Evolutionary conservation across 2,888 invertebrate genomes (phyloP).

Genomic region (Pachliopta kotzebuea): DNA sequence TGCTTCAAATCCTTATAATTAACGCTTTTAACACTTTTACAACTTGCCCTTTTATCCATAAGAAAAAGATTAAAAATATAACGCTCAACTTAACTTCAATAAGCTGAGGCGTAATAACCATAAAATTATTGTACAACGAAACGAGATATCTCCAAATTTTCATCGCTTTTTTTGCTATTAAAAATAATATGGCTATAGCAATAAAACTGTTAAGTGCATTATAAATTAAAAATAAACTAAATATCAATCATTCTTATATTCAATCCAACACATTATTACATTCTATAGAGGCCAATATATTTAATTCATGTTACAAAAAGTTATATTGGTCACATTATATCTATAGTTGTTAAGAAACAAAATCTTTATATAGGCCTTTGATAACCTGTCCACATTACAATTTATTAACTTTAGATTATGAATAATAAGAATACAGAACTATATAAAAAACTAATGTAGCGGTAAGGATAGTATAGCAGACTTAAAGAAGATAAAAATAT

Average conservation of each 20-base stretch:
- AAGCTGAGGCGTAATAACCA: not conserved
- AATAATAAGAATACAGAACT: too few species aligned
- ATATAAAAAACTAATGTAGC: not conserved
- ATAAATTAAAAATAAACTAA: constrained; percentile 10
- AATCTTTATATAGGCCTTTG: not conserved
- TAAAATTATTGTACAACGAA: constrained; percentile 1
- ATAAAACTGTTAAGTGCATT: not conserved
- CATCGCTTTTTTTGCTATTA: not conserved
- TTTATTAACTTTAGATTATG: too few species aligned
- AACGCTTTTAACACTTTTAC: not conserved
- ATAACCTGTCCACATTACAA: too few species aligned
- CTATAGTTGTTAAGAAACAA: not conserved
- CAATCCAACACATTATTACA: not conserved
- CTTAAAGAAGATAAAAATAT: too few species aligned
- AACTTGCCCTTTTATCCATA: not conserved
- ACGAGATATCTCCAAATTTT: not conserved
- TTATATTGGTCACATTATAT: constrained; percentile 7
- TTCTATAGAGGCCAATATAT: not conserved
- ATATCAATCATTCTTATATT: constrained; percentile 6
- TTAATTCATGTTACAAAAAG: not conserved
- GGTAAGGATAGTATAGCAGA: too few species aligned
- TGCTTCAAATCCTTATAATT: not conserved
- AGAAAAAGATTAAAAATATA: not conserved
- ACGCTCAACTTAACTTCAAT: not conserved
- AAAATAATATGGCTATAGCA: constrained; percentile 20